These are phyloP conservation scores for Phymorhynchus buccinoides DNA, from an alignment of 1,140 invertebrate genomes.

Conservation along the genomic window DNA sequence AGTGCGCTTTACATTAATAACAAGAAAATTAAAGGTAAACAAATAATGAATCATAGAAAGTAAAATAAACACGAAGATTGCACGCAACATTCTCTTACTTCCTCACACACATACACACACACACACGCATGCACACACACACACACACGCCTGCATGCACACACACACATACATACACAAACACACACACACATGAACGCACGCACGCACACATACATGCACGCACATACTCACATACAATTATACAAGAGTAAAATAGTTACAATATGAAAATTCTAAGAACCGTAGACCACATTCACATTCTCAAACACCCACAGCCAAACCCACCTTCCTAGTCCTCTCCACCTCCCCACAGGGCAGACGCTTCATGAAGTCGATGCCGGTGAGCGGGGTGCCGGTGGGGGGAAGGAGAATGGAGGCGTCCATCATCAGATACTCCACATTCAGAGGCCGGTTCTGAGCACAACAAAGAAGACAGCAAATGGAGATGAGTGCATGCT, in stretches of 20 bases:
- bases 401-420: constrained; percentile 96
- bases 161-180: background rate
- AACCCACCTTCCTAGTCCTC: constrained; percentile 83
- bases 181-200: constrained; percentile 13
- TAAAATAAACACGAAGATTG: too few species aligned
- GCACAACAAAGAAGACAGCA: constrained; percentile 22
- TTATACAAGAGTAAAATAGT: too few species aligned
- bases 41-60: too few species aligned
- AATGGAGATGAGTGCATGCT: too few species aligned
- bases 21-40: too few species aligned
- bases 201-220: background rate
- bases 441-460: constrained; percentile 87
- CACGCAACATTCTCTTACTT: too few species aligned
- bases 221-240: constrained; percentile 2
- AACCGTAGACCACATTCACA: too few species aligned
- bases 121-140: too few species aligned
- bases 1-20: too few species aligned
- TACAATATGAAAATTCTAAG: too few species aligned
- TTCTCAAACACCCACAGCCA: background rate
- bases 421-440: constrained; percentile 80
- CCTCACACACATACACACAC: too few species aligned
- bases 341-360: constrained; percentile 97
- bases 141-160: background rate
- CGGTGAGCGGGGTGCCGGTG: constrained; percentile 96
- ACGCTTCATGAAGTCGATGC: constrained; percentile 94